phyloP scores from a whole-genome alignment of 1,140 invertebrate genomes.

The Scylla paramamosain region DNA sequence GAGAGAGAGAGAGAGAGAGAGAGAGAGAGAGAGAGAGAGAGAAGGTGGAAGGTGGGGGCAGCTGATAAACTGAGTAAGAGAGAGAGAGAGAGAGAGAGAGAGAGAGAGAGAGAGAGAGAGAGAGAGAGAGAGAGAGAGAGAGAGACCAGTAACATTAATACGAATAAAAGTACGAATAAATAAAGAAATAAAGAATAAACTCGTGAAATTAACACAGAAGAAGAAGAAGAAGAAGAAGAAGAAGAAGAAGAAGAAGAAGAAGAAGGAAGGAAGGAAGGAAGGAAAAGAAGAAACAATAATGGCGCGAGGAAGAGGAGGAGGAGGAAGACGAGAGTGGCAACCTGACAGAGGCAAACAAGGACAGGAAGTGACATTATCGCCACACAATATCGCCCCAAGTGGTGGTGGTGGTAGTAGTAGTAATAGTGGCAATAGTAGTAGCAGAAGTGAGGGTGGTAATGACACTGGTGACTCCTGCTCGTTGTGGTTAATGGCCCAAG shows the following conservation, averaged over 20 bases:
- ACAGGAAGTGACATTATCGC: background rate
- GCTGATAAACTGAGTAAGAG: background rate
- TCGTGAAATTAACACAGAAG: no score
- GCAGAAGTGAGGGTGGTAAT: background rate
- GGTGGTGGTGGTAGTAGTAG: background rate
- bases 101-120: background rate
- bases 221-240: conserved; percentile 12
- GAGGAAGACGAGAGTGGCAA: background rate
- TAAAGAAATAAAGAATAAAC: background rate
- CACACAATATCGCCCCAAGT: background rate
- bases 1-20: background rate
- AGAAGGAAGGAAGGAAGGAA: background rate
- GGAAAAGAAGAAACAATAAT: background rate
- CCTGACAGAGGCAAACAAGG: background rate
- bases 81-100: background rate
- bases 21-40: background rate
- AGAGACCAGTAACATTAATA: conserved; percentile 25
- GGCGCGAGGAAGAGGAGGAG: background rate
- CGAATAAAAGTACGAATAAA: no score
- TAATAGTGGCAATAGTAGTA: background rate
- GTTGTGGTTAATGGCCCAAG: background rate
- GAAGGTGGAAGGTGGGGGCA: background rate
- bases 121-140: conserved; percentile 55
- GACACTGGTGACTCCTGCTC: no score
- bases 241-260: background rate